Evolutionary conservation across 1,140 invertebrate species (phyloP).

Genomic region (Neomicropteryx cornuta): DNA sequence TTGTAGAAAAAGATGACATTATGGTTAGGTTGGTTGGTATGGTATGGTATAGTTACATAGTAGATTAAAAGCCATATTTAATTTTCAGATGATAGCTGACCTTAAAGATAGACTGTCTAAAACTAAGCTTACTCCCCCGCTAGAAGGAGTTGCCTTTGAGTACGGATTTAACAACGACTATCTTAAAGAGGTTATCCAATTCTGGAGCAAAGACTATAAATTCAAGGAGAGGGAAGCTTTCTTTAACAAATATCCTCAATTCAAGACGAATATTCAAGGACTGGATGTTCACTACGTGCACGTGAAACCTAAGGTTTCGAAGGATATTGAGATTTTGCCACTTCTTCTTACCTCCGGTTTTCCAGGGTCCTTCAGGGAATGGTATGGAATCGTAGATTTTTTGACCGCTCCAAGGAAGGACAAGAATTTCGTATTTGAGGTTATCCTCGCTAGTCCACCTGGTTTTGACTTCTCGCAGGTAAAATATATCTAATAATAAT

Average conservation of each 20-base stretch:
- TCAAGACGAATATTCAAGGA: conserved; percentile 53
- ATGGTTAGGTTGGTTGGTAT: background rate
- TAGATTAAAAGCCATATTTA: background rate
- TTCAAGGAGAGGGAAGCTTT: conserved; percentile 54
- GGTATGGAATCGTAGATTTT: conserved; percentile 59
- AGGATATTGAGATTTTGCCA: conserved; percentile 50
- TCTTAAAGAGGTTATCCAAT: conserved; percentile 47
- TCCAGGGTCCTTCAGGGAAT: conserved; percentile 74
- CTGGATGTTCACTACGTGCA: conserved; percentile 65
- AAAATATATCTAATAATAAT: too few relatives aligned
- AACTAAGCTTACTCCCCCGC: conserved; percentile 38
- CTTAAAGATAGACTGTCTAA: conserved; percentile 40
- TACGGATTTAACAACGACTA: conserved; percentile 65
- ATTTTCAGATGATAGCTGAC: conserved; percentile 42
- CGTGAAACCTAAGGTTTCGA: conserved; percentile 37
- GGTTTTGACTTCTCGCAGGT: too few relatives aligned
- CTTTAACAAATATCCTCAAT: conserved; percentile 62
- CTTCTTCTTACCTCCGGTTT: conserved; percentile 70
- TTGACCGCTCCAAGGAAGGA: conserved; percentile 41
- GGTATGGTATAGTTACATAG: background rate
- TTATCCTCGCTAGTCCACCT: conserved; percentile 60
- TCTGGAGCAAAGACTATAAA: conserved; percentile 57
- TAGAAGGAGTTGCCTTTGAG: conserved; percentile 54
- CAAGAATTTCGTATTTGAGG: conserved; percentile 56
- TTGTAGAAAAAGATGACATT: background rate